Conservation (phyloP, 2,888 invertebrate genomes). For the Caenorhabditis imperialis region DNA sequence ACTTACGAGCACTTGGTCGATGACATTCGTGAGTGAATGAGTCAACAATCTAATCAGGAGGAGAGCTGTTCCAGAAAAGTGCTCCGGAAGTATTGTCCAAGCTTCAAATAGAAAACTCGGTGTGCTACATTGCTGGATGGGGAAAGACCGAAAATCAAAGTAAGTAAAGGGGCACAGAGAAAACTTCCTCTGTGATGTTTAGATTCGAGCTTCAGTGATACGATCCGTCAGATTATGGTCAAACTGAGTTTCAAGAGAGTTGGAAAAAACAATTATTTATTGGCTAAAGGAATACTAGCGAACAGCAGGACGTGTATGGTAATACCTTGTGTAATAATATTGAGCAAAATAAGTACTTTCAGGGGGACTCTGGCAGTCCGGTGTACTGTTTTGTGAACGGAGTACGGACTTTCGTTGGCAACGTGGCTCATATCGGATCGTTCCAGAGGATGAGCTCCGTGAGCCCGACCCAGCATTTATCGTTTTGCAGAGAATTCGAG, state of each 20-base stretch:
- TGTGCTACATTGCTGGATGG: slow-evolving; percentile 48
- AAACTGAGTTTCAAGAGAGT: slow-evolving; percentile 13
- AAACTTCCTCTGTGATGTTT: neutral
- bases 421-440: slow-evolving; percentile 37
- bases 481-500: slow-evolving; percentile 44
- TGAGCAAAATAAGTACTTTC: too few relatives aligned
- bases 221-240: slow-evolving; percentile 35
- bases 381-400: slow-evolving; percentile 47
- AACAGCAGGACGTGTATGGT: slow-evolving; percentile 41
- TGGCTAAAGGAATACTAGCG: slow-evolving; percentile 37
- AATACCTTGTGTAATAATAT: neutral
- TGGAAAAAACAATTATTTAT: slow-evolving; percentile 13
- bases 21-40: slow-evolving; percentile 14
- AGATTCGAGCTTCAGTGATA: slow-evolving; percentile 16
- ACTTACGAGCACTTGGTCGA: slow-evolving; percentile 16
- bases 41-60: too few relatives aligned
- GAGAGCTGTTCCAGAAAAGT: slow-evolving; percentile 17
- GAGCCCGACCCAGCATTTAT: slow-evolving; percentile 17
- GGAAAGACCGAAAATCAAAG: slow-evolving; percentile 33
- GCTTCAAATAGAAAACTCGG: slow-evolving; percentile 19
- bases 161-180: neutral
- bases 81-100: slow-evolving; percentile 5
- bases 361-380: slow-evolving; percentile 54
- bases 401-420: slow-evolving; percentile 21
- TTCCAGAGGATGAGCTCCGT: slow-evolving; percentile 22